Percentiles rank a stretch among this genome's conserved stretches.
These are phyloP conservation scores for Proteles cristata DNA, from an alignment of 2,113 vertebrate genomes.

Conservation along the genomic window DNA sequence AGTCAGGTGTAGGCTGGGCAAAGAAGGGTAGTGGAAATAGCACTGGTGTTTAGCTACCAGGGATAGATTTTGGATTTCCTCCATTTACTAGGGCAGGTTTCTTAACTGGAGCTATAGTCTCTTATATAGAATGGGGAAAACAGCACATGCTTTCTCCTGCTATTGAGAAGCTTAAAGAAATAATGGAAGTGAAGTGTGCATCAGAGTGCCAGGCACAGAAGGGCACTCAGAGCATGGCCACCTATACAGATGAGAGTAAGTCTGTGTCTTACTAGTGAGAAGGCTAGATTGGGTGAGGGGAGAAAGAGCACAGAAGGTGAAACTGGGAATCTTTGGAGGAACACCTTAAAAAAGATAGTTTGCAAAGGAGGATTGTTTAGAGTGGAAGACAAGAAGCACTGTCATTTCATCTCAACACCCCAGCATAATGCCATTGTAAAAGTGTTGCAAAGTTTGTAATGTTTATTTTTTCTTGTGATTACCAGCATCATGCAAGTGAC, in stretches of 20 bases:
- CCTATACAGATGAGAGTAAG: not conserved
- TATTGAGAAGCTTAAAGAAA: not conserved
- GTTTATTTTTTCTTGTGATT: constrained; percentile 12
- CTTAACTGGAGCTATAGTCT: not conserved
- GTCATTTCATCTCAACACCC: not conserved
- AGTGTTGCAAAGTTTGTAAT: not conserved
- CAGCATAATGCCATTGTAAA: not conserved
- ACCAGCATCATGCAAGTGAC: not conserved
- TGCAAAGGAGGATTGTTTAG: not conserved
- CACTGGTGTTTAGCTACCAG: not conserved
- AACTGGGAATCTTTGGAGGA: not conserved
- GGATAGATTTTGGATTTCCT: not conserved
- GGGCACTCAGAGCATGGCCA: not conserved
- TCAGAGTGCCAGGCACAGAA: not conserved
- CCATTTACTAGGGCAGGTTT: not conserved
- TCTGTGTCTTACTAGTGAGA: not conserved
- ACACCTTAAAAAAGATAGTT: not conserved
- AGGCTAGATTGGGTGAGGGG: not conserved
- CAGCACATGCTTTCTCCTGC: not conserved
- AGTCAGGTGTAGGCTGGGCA: not conserved
- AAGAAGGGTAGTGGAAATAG: not conserved
- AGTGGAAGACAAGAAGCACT: not conserved
- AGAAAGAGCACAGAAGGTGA: not conserved
- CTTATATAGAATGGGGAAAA: not conserved
- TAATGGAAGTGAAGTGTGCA: not conserved